A percentile compares a stretch with the other conserved stretches of the same genome.
phyloP scores from a whole-genome alignment of 2,797 vertebrate genomes.

The Hafferia zeledoni region DNA sequence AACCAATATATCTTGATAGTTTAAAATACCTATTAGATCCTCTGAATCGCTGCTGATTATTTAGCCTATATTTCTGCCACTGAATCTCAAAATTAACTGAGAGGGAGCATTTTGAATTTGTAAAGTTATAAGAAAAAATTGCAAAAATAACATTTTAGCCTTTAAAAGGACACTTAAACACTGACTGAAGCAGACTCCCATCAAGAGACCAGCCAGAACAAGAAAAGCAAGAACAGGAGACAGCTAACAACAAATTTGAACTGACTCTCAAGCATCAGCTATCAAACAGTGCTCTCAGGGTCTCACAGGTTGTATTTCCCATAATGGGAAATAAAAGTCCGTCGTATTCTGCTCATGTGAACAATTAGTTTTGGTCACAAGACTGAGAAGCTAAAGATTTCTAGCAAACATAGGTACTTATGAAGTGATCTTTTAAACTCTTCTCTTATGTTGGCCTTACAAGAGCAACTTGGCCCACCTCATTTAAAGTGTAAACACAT shows the following conservation, averaged over 20 bases:
- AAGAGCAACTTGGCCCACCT: constrained; percentile 5
- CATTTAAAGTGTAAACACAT: neutral
- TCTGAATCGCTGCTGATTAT: constrained; percentile 32
- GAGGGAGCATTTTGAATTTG: constrained; percentile 18
- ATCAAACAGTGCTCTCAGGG: constrained; percentile 7
- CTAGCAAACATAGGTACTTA: constrained; percentile 42
- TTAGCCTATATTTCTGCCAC: constrained; percentile 31
- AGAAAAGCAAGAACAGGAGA: neutral
- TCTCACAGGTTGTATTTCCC: constrained; percentile 60
- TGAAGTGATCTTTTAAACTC: constrained; percentile 15
- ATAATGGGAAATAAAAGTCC: constrained; percentile 66
- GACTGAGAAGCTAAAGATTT: constrained; percentile 47
- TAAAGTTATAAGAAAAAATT: neutral
- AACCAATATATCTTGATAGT: constrained; percentile 57
- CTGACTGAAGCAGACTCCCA: constrained; percentile 9
- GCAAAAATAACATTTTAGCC: neutral
- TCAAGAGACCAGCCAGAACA: neutral
- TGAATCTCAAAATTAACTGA: neutral
- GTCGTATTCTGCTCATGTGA: constrained; percentile 47
- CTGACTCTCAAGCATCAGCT: constrained; percentile 35
- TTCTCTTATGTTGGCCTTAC: constrained; percentile 17
- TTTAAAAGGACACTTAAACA: constrained; percentile 25
- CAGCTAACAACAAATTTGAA: constrained; percentile 55
- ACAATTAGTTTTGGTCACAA: constrained; percentile 37
- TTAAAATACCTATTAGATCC: constrained; percentile 24